phyloP scores from a whole-genome alignment of 2,888 invertebrate species.

The Conchocele bisecta region DNA sequence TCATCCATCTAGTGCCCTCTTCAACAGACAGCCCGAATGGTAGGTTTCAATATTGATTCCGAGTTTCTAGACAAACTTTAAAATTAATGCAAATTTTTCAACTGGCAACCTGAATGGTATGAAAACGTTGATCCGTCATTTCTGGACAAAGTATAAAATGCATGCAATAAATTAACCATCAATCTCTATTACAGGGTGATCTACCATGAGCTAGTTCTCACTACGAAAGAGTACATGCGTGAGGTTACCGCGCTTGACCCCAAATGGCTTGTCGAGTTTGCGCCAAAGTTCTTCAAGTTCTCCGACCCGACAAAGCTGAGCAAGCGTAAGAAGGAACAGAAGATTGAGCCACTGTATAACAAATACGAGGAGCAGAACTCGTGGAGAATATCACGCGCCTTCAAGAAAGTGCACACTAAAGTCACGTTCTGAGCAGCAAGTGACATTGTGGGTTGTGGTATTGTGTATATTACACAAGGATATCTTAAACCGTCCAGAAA shows the following conservation, averaged over 20 bases:
- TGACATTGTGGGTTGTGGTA: background rate
- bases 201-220: slow-evolving; percentile 99
- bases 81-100: background rate
- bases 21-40: slow-evolving; percentile 99
- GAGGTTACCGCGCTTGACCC: slow-evolving; percentile 88
- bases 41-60: slow-evolving; percentile 80
- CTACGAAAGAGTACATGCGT: slow-evolving; percentile 99
- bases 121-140: background rate
- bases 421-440: slow-evolving; percentile 79
- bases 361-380: slow-evolving; percentile 99
- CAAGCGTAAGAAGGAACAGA: slow-evolving; percentile 99
- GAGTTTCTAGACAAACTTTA: background rate
- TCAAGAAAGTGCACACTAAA: slow-evolving; percentile 82
- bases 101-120: background rate
- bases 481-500: no score
- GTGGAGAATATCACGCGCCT: slow-evolving; percentile 94
- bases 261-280: slow-evolving; percentile 98
- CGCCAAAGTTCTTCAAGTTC: slow-evolving; percentile 99
- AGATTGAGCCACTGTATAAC: slow-evolving; percentile 98
- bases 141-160: background rate
- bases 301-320: slow-evolving; percentile 99
- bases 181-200: slow-evolving; percentile 89
- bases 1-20: slow-evolving; percentile 98
- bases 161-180: background rate
- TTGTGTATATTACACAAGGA: background rate